These are phyloP conservation scores for Macaria liturata DNA, from an alignment of 2,888 invertebrate genomes.

Conservation along the genomic window DNA sequence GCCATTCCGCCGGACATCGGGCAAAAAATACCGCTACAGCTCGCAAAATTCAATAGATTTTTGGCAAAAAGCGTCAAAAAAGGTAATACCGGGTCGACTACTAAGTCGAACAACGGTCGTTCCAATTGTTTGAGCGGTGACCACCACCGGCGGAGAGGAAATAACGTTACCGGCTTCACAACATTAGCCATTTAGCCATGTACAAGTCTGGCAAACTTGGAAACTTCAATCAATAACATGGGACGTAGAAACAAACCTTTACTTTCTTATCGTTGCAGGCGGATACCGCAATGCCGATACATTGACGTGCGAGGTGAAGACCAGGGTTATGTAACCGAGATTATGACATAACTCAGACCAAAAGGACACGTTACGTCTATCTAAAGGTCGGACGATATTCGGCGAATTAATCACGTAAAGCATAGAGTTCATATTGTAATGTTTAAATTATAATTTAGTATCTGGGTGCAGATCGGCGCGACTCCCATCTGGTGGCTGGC, in stretches of 20 bases:
- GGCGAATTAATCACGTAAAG: constrained; percentile 31
- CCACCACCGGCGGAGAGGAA: constrained; percentile 42
- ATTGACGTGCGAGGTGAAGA: constrained; percentile 32
- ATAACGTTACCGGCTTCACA: constrained; percentile 35
- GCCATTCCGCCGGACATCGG: constrained; percentile 53
- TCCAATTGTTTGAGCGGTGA: constrained; percentile 60
- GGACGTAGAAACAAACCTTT: neutral
- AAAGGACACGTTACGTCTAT: constrained; percentile 23
- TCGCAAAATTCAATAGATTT: constrained; percentile 72
- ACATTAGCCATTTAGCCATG: constrained; percentile 7
- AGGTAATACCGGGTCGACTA: constrained; percentile 67
- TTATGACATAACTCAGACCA: constrained; percentile 28
- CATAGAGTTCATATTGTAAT: constrained; percentile 21
- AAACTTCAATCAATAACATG: too few relatives aligned
- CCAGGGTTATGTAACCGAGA: constrained; percentile 31
- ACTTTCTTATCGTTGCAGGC: constrained; percentile 27
- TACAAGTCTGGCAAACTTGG: too few relatives aligned
- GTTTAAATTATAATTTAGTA: constrained; percentile 29
- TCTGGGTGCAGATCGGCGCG: neutral
- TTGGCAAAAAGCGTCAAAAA: constrained; percentile 75
- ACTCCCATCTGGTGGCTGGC: constrained; percentile 19
- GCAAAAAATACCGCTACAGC: constrained; percentile 71
- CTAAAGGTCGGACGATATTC: constrained; percentile 24
- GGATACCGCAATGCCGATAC: constrained; percentile 34
- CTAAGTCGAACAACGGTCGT: constrained; percentile 75